These are phyloP conservation scores for Ciconia nigra DNA, from an alignment of 2,797 vertebrate species.

Conservation along the genomic window DNA sequence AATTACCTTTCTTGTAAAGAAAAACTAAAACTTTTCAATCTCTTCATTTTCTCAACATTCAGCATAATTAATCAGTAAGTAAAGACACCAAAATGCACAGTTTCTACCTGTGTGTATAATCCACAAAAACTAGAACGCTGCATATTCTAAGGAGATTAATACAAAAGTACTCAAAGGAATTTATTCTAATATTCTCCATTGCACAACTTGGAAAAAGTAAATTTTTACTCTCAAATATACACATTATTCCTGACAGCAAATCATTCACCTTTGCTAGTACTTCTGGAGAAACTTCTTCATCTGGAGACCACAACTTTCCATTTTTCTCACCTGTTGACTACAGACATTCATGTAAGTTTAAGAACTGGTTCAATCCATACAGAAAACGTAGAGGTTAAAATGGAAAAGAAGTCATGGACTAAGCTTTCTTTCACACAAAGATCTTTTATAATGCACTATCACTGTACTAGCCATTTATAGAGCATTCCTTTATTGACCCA, in stretches of 20 bases:
- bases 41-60: neutral
- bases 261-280: conserved; percentile 85
- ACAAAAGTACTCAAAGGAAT: neutral
- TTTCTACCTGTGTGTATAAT: neutral
- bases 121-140: neutral
- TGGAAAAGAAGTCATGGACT: neutral
- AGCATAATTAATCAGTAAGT: neutral
- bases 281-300: conserved; percentile 97
- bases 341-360: conserved; percentile 63
- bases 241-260: neutral
- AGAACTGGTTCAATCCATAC: neutral
- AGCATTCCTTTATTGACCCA: neutral
- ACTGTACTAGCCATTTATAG: neutral
- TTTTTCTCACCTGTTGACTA: conserved; percentile 97
- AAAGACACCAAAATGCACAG: neutral
- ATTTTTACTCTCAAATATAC: neutral
- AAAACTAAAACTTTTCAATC: neutral
- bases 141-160: neutral
- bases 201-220: neutral
- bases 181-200: neutral
- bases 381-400: neutral
- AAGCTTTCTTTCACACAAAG: neutral
- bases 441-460: neutral
- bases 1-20: neutral
- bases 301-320: conserved; percentile 94